Evolutionary conservation across 2,888 invertebrate genomes (phyloP), one percentile per base, ranked within the genome.

Genomic region (Rhodophaea formosa): DNA sequence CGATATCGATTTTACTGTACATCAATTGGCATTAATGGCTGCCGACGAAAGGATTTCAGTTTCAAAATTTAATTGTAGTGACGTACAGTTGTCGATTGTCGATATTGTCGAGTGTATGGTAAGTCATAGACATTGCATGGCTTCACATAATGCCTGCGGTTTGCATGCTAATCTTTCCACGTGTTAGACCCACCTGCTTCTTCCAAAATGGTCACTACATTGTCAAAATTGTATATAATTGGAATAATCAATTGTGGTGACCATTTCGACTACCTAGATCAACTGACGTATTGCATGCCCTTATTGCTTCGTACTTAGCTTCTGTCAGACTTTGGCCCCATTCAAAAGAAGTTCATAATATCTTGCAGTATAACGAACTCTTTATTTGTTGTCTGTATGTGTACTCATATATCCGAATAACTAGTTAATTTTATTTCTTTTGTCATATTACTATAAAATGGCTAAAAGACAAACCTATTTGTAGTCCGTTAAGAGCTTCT

Each of bases 81-180:
- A 80, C 88, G 88, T 88, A 86, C 88, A 88, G 86, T 88, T 89
- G 84, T 88, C 89, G 88, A 89, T 89, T 84, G 80, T 89, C 86
- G 83, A 83, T 84, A 81, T 82, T 79, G 82, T 79, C 74, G 77
- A 79, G 77, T 79, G 79, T 80, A 80, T 79, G 87, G 88, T 90
- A 84, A 89, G 89, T 87, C 70, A 47, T 71, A 63, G 55, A 62
- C 2, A 23, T 70, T 67, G 88, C 88, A 88, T 84, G 88, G 88
- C 89, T 88, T 86, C 62, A 56, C 59, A 29, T 68, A 66, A 74
- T 74, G 77, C 63, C 68, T 62, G 69, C 66, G 72, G 66, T 68
- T 58, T 70, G 83, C 78, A 80, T 79, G 75, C n/a, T 57, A 59
- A 58, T 60, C 60, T 70, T n/a, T 69, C 60, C 67, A 65, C 64